These are phyloP conservation scores for Ciconia boyciana DNA, from an alignment of 2,113 vertebrate genomes.

Conservation along the genomic window DNA sequence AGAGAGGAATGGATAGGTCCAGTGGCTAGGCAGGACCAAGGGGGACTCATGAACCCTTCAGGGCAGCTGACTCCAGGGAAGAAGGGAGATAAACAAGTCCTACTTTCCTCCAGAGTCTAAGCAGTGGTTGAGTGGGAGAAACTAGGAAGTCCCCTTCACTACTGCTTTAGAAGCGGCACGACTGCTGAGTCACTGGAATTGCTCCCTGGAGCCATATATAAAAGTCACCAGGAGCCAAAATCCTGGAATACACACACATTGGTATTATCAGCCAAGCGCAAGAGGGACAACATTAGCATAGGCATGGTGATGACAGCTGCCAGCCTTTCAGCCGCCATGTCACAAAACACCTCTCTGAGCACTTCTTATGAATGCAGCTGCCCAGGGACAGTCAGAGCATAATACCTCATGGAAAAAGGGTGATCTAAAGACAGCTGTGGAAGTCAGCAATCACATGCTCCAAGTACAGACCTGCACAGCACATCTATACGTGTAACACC, in stretches of 20 bases:
- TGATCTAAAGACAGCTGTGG: neutral
- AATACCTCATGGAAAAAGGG: neutral
- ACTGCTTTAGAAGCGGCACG: neutral
- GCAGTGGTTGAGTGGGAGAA: neutral
- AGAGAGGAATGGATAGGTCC: neutral
- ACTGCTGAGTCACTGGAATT: neutral
- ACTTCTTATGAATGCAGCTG: neutral
- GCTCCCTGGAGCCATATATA: neutral
- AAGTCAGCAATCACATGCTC: neutral
- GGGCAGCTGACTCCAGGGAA: neutral
- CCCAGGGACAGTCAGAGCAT: neutral
- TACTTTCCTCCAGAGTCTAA: neutral
- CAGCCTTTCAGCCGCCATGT: neutral
- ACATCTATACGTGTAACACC: neutral
- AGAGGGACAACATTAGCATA: neutral
- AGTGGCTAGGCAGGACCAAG: neutral
- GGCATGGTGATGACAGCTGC: neutral
- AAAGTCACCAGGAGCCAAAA: neutral
- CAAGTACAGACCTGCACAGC: neutral
- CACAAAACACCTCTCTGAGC: neutral
- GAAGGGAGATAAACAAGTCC: neutral
- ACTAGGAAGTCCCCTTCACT: neutral
- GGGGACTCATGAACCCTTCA: neutral
- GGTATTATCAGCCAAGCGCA: neutral
- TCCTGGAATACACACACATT: neutral